Evolutionary conservation across 1,140 invertebrate genomes (phyloP).

Genomic region (Meloidogyne hapla): DNA sequence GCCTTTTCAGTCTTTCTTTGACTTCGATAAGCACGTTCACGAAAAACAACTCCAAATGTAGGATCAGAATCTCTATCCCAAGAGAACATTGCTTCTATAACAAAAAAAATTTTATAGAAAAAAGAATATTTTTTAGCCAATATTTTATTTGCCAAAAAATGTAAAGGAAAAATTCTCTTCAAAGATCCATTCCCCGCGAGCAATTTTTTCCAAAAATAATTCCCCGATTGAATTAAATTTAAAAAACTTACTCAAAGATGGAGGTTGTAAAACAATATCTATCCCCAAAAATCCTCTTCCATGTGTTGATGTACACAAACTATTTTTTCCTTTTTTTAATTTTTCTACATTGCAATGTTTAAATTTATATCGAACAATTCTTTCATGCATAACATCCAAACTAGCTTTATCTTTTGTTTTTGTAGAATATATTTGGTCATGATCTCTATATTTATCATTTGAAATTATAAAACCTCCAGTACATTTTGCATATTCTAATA

Average conservation of each 20-base stretch:
- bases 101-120: neutral
- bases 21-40: constrained; percentile 13
- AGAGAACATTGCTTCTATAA: constrained; percentile 25
- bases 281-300: neutral
- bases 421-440: constrained; percentile 1
- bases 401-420: neutral
- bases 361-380: constrained; percentile 3
- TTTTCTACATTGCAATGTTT: neutral
- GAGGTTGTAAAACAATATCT: neutral
- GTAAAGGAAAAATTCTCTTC: too few species aligned
- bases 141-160: too few species aligned
- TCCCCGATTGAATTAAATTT: too few species aligned
- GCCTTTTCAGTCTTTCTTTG: constrained; percentile 1
- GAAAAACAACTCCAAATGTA: constrained; percentile 20
- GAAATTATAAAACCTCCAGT: constrained; percentile 39
- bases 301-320: neutral
- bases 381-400: neutral
- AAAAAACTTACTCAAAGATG: neutral
- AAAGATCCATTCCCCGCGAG: too few species aligned
- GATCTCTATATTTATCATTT: constrained; percentile 39
- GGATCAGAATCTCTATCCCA: constrained; percentile 12
- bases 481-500: constrained; percentile 41
- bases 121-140: too few species aligned
- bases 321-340: constrained; percentile 6
- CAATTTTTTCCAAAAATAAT: neutral